Conservation (phyloP, 2,888 invertebrate genomes). For the Lysandra bellargus region DNA sequence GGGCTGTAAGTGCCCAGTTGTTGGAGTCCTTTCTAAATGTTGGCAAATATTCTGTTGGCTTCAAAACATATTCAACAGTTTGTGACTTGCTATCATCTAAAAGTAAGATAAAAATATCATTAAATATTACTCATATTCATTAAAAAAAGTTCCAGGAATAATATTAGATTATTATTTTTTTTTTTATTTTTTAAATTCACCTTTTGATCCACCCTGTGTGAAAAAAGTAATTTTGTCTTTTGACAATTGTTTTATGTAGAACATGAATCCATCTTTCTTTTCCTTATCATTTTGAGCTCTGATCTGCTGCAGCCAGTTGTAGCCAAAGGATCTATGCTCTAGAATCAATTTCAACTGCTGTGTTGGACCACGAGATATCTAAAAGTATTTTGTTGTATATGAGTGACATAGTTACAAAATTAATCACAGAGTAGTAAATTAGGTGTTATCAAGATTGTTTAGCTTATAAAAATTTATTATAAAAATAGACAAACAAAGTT, state of each 20-base stretch:
- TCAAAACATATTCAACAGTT: conserved; percentile 68
- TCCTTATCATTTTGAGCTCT: conserved; percentile 65
- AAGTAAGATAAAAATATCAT: not conserved
- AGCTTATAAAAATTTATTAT: not conserved
- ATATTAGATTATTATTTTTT: not conserved
- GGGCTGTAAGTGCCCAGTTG: conserved; percentile 72
- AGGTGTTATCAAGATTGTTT: too few relatives aligned
- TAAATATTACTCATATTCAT: not conserved
- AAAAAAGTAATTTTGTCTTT: conserved; percentile 75
- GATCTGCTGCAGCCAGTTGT: conserved; percentile 82
- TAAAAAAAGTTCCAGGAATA: not conserved
- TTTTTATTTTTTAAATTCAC: conserved; percentile 45
- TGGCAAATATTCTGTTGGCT: conserved; percentile 69
- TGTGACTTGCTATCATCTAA: conserved; percentile 66
- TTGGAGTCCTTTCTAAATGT: conserved; percentile 67
- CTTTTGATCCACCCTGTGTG: conserved; percentile 71
- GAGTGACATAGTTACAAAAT: too few relatives aligned
- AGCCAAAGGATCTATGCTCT: conserved; percentile 87
- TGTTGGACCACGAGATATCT: conserved; percentile 87
- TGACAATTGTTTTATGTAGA: conserved; percentile 73
- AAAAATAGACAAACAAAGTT: conserved; percentile 38
- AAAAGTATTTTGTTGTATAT: conserved; percentile 44
- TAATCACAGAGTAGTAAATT: too few relatives aligned
- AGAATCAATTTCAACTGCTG: conserved; percentile 91
- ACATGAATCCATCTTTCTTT: conserved; percentile 73